phyloP scores from a whole-genome alignment of 2,888 invertebrate species.

The Mechanitis messenoides region DNA sequence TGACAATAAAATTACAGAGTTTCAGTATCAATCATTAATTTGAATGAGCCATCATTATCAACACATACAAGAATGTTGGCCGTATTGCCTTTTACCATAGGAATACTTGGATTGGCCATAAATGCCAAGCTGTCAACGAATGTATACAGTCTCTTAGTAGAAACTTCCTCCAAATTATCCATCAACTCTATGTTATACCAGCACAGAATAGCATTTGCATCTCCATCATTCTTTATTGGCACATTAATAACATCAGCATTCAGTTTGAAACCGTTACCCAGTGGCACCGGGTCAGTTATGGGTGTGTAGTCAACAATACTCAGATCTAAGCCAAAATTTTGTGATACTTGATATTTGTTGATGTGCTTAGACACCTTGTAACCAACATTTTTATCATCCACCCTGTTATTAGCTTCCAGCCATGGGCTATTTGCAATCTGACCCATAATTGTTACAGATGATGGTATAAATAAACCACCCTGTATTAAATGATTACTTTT shows the following conservation, averaged over 20 bases:
- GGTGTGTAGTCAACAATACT: slow-evolving; percentile 55
- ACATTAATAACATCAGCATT: slow-evolving; percentile 40
- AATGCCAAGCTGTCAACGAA: slow-evolving; percentile 70
- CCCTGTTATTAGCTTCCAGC: slow-evolving; percentile 75
- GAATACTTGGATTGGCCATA: slow-evolving; percentile 52
- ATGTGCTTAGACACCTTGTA: slow-evolving; percentile 74
- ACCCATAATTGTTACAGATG: slow-evolving; percentile 68
- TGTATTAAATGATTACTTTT: slow-evolving; percentile 52
- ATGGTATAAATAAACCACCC: slow-evolving; percentile 73
- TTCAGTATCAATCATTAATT: slow-evolving; percentile 45
- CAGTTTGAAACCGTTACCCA: slow-evolving; percentile 40
- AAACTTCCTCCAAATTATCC: slow-evolving; percentile 50
- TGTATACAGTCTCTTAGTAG: slow-evolving; percentile 60
- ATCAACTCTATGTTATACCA: slow-evolving; percentile 74
- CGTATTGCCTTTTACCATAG: slow-evolving; percentile 42
- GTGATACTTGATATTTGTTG: slow-evolving; percentile 78
- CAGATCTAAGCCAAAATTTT: slow-evolving; percentile 72
- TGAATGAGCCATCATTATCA: slow-evolving; percentile 54
- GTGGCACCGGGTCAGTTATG: slow-evolving; percentile 49
- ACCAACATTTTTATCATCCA: slow-evolving; percentile 75
- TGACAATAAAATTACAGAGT: slow-evolving; percentile 20
- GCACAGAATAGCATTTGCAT: slow-evolving; percentile 70
- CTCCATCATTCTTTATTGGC: slow-evolving; percentile 52
- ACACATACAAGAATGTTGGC: slow-evolving; percentile 48
- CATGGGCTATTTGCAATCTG: slow-evolving; percentile 78